Percentiles rank a stretch among this genome's conserved stretches.
Evolutionary conservation across 2,888 invertebrate species (phyloP).

Genomic region (Calliphora vomitoria): DNA sequence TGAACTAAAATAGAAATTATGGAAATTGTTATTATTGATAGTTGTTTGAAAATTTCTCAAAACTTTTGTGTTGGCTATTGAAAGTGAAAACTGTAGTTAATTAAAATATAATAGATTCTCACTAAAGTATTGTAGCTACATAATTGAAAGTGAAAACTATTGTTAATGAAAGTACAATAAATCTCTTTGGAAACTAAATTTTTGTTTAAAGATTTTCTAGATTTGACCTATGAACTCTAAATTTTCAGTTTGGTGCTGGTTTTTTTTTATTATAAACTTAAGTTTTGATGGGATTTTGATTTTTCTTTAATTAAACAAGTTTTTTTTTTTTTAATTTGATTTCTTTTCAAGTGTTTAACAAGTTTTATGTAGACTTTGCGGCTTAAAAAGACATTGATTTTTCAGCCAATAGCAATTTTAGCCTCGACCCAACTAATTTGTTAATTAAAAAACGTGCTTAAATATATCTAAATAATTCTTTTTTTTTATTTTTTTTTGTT

Average conservation of each 20-base stretch:
- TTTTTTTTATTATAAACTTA: no score
- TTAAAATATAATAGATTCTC: no score
- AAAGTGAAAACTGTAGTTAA: no score
- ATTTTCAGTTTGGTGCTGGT: no score
- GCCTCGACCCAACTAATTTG: constrained; percentile 69
- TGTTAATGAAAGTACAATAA: no score
- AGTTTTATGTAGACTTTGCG: constrained; percentile 39
- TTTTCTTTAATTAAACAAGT: constrained; percentile 18
- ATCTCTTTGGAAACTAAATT: no score
- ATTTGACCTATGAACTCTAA: neutral
- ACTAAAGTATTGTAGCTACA: no score
- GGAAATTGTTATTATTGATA: neutral
- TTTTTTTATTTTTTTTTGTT: neutral
- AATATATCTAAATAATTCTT: constrained; percentile 17
- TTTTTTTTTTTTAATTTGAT: no score
- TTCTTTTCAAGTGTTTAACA: constrained; percentile 11
- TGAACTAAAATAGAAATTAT: constrained; percentile 6
- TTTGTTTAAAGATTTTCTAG: no score
- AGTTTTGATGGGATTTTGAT: no score
- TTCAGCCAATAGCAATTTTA: constrained; percentile 50
- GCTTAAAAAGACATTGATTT: constrained; percentile 63
- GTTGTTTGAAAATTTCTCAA: neutral
- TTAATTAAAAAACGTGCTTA: constrained; percentile 50
- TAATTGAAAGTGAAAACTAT: no score
- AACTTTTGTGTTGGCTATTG: no score